Percentiles rank a stretch among this genome's conserved stretches.
phyloP scores from a whole-genome alignment of 2,113 vertebrate genomes.

The Phalacrocorax brasilianus region DNA sequence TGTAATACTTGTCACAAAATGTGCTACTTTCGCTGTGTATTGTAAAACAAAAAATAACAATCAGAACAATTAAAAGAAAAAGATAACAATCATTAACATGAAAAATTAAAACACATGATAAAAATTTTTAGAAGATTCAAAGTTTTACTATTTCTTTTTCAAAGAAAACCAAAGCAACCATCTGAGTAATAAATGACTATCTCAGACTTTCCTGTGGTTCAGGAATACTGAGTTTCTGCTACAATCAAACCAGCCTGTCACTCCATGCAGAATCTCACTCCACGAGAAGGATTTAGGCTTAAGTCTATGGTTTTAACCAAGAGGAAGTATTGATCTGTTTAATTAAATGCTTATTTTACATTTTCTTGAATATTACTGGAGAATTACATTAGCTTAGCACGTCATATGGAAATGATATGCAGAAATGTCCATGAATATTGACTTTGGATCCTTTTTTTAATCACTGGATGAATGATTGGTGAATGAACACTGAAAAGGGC shows the following conservation, averaged over 20 bases:
- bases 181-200: neutral
- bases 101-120: neutral
- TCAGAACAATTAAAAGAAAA: neutral
- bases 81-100: neutral
- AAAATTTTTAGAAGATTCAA: neutral
- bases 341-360: neutral
- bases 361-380: neutral
- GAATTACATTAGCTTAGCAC: neutral
- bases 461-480: neutral
- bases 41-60: neutral
- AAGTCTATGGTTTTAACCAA: neutral
- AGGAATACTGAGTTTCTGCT: neutral
- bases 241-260: neutral
- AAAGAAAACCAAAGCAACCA: neutral
- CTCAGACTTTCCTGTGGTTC: neutral
- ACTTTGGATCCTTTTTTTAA: neutral
- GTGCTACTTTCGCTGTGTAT: neutral
- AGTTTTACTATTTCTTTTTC: neutral
- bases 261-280: neutral
- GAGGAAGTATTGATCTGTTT: neutral
- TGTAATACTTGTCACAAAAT: neutral
- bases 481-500: neutral
- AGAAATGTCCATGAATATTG: neutral
- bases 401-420: neutral
- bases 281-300: neutral